Evolutionary conservation across 2,888 invertebrate species (phyloP).

Genomic region (Drosophila subsilvestris): DNA sequence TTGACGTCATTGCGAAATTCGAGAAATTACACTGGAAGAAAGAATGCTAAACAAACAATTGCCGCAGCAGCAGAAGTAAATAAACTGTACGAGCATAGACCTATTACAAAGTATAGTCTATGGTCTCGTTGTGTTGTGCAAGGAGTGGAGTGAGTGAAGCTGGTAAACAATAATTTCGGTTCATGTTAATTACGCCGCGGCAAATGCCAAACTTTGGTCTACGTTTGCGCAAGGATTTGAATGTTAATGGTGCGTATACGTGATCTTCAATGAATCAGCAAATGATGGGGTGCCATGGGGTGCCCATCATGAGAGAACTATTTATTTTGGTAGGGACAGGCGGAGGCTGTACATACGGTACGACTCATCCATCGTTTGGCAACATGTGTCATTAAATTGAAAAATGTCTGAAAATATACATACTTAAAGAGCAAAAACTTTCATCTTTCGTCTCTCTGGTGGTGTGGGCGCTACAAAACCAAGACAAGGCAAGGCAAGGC

Average conservation of each 20-base stretch:
- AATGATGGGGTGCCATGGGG: neutral
- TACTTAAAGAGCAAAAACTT: slow-evolving; percentile 44
- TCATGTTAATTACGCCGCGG: slow-evolving; percentile 51
- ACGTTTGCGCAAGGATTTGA: slow-evolving; percentile 74
- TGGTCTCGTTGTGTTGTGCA: neutral
- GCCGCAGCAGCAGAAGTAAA: slow-evolving; percentile 42
- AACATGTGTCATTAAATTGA: slow-evolving; percentile 47
- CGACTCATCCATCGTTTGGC: slow-evolving; percentile 68
- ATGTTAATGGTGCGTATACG: slow-evolving; percentile 79
- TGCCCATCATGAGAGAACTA: too few species aligned
- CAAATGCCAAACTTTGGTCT: slow-evolving; percentile 55
- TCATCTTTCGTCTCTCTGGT: slow-evolving; percentile 38
- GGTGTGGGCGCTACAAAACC: slow-evolving; percentile 55
- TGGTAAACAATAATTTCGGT: slow-evolving; percentile 27
- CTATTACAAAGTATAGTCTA: slow-evolving; percentile 46
- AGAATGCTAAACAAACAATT: slow-evolving; percentile 36
- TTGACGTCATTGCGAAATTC: slow-evolving; percentile 67
- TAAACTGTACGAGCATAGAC: slow-evolving; percentile 50
- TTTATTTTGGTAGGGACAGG: slow-evolving; percentile 14
- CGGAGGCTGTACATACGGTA: slow-evolving; percentile 8
- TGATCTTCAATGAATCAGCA: slow-evolving; percentile 64
- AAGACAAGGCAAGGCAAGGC: slow-evolving; percentile 47
- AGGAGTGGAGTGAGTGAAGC: slow-evolving; percentile 52
- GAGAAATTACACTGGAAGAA: slow-evolving; percentile 64
- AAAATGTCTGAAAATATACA: slow-evolving; percentile 38